Conservation (phyloP, 2,888 invertebrate genomes). For the Argyresthia goedartella region DNA sequence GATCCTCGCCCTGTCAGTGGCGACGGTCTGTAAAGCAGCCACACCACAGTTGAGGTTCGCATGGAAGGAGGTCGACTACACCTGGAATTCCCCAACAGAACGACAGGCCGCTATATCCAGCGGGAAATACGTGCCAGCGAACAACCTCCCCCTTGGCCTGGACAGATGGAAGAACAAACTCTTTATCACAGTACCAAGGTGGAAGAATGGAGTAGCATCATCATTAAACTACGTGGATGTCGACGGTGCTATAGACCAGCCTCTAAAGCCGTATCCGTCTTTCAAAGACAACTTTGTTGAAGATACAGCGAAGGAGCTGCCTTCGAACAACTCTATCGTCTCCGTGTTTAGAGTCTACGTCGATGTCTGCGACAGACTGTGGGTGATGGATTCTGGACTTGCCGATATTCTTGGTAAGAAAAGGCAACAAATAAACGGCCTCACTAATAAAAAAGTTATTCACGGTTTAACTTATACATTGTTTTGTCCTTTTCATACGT, state of each 20-base stretch:
- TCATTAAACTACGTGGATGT: slow-evolving; percentile 77
- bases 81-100: slow-evolving; percentile 74
- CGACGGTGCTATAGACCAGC: slow-evolving; percentile 76
- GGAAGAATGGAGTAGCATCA: slow-evolving; percentile 79
- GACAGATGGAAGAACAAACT: slow-evolving; percentile 79
- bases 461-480: background rate
- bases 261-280: slow-evolving; percentile 81
- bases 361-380: slow-evolving; percentile 83
- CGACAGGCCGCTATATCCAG: slow-evolving; percentile 72
- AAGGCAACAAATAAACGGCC: no score
- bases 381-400: slow-evolving; percentile 86
- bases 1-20: slow-evolving; percentile 32
- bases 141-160: slow-evolving; percentile 79
- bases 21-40: slow-evolving; percentile 41
- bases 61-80: slow-evolving; percentile 78
- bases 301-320: slow-evolving; percentile 48
- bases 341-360: slow-evolving; percentile 81
- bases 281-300: slow-evolving; percentile 84
- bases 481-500: no score
- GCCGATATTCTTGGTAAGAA: slow-evolving; percentile 78
- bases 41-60: slow-evolving; percentile 74
- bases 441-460: no score
- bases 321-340: slow-evolving; percentile 73
- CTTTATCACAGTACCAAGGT: slow-evolving; percentile 78
- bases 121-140: slow-evolving; percentile 72